These are phyloP conservation scores for Acronicta psi DNA, from an alignment of 2,888 invertebrate species.

Conservation along the genomic window DNA sequence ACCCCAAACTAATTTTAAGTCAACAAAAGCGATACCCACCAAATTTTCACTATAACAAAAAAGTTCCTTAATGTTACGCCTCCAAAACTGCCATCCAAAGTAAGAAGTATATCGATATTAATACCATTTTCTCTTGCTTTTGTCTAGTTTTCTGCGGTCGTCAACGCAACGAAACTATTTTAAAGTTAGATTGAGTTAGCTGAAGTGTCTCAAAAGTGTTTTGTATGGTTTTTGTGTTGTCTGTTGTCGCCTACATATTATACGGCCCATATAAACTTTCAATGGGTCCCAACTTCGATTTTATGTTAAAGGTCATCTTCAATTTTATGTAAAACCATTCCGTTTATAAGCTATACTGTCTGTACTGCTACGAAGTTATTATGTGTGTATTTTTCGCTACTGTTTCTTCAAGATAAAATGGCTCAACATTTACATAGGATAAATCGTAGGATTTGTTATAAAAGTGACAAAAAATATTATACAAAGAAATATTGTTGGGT, in stretches of 20 bases:
- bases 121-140: conserved; percentile 51
- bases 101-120: conserved; percentile 57
- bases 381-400: conserved; percentile 35
- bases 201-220: conserved; percentile 63
- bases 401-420: conserved; percentile 29
- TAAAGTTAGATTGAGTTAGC: conserved; percentile 80
- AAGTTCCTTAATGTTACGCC: conserved; percentile 35
- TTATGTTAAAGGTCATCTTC: conserved; percentile 42
- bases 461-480: conserved; percentile 10
- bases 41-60: conserved; percentile 44
- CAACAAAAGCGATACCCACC: conserved; percentile 32
- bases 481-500: not conserved
- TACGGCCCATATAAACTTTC: conserved; percentile 44
- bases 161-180: conserved; percentile 71
- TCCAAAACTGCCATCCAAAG: conserved; percentile 28
- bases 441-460: conserved; percentile 16
- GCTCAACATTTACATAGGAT: conserved; percentile 18
- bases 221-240: conserved; percentile 63
- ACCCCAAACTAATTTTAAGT: conserved; percentile 7
- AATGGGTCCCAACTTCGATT: conserved; percentile 40
- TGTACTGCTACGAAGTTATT: conserved; percentile 35
- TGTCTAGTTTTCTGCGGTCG: conserved; percentile 54
- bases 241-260: conserved; percentile 31
- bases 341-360: conserved; percentile 20
- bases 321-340: conserved; percentile 44